Base-by-base conservation (phyloP, 2,797 vertebrate genomes). In the Pangasius krempfi region DNA sequence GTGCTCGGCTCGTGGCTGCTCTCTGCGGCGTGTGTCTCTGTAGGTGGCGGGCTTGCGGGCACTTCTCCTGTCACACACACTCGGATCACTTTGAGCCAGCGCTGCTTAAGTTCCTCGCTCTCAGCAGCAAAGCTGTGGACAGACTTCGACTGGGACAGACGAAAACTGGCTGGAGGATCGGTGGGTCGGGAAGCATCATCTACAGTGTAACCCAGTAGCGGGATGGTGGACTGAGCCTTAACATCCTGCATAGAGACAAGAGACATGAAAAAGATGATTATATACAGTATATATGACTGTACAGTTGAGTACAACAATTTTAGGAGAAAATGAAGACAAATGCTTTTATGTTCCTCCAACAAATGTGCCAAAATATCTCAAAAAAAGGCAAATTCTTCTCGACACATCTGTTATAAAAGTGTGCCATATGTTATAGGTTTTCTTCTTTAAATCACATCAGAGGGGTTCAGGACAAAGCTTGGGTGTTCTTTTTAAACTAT, bases 181-280 rank as follows among this genome's bases (percentile, higher is more conserved):
- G 96, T 91, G 16, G 96, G 94, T 87, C 95, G 95, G 1, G 93
- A 90, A 56, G 93, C 92, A 66, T 99, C 97, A 0, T 98, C 98
- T 90, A 99, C 98, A 0, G 73, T 33, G 80, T 99, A 99, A 87
- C 99, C 99, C 92, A 99, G 92, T n/a, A 99, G 96, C 0, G 99
- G 99, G 91, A 99, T 98, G 20, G 97, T 98, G 86, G 97, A 96
- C 93, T 97, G 97, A 86, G 99, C 99, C 95, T 98, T 98, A 87
- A 99, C 99, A 0, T 99, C 99, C 99, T 99, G 92, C 18, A 56
- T 91, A 88, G 70, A 73, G 86, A 80, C 72, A 83, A 3, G 9
- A 64, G 56, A 82, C 25, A 16, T 44, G 52, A 25, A 22, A 81
- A 80, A 20, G 56, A 40, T 44, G 40, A 50, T 52, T n/a, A 84